A percentile compares a stretch with the other conserved stretches of the same genome.
Evolutionary conservation across 2,797 vertebrate species (phyloP).

Genomic region (Sus cebifrons): DNA sequence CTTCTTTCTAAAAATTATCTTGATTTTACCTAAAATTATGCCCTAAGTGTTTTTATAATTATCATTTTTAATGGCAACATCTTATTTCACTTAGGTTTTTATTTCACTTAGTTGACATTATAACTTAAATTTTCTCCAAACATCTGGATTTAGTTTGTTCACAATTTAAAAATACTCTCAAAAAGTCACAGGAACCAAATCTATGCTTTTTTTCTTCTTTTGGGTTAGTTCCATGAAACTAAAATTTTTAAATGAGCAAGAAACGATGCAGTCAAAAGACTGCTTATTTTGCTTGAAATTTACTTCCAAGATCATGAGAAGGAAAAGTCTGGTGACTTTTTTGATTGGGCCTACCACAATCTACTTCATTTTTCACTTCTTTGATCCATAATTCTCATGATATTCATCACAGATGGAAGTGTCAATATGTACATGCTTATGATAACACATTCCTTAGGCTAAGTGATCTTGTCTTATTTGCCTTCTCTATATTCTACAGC

Average conservation of each 20-base stretch:
- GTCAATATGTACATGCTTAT: neutral
- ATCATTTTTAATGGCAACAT: neutral
- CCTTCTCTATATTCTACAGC: neutral
- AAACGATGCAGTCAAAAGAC: neutral
- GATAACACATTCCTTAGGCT: neutral
- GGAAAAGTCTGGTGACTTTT: neutral
- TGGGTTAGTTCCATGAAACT: conserved; percentile 23
- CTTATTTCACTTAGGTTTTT: conserved; percentile 5
- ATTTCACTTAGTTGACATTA: neutral
- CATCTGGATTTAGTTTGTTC: neutral
- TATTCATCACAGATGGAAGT: neutral
- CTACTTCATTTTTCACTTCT: neutral
- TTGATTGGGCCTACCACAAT: neutral
- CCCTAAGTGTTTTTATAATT: neutral
- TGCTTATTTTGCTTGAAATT: conserved; percentile 3
- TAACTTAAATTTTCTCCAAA: neutral
- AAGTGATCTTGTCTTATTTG: neutral
- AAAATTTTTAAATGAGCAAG: conserved; percentile 6
- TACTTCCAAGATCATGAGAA: neutral
- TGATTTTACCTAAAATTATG: conserved; percentile 29
- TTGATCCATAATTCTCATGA: neutral
- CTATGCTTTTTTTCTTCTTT: neutral
- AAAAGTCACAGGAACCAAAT: conserved; percentile 25
- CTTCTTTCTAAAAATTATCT: neutral
- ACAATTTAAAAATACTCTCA: neutral